Conservation (phyloP, 2,888 invertebrate genomes). For the Drosophila putrida region DNA sequence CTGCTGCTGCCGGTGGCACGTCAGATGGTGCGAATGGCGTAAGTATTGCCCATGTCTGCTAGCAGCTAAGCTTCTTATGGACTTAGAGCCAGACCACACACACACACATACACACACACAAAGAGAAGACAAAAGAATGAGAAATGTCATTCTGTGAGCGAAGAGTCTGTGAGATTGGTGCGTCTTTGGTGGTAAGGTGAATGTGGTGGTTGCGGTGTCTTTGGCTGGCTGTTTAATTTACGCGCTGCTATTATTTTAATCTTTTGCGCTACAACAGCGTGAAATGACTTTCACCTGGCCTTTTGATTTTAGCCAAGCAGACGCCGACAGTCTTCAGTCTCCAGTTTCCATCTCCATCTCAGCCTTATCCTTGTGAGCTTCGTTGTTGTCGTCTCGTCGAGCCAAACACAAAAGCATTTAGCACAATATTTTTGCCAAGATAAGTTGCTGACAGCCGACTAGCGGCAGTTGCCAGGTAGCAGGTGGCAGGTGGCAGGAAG, state of each 20-base stretch:
- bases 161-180: conserved; percentile 57
- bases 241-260: conserved; percentile 83
- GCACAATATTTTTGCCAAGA: conserved; percentile 54
- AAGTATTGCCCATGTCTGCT: conserved; percentile 52
- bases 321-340: background rate
- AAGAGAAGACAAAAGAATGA: conserved; percentile 54
- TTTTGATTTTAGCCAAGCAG: conserved; percentile 25
- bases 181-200: conserved; percentile 1
- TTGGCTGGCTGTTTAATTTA: conserved; percentile 74
- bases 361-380: background rate
- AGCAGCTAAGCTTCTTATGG: conserved; percentile 75
- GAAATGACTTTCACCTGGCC: conserved; percentile 82
- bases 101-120: conserved; percentile 12
- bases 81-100: conserved; percentile 47
- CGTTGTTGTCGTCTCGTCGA: conserved; percentile 25
- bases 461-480: conserved; percentile 48
- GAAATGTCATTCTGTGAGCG: conserved; percentile 14
- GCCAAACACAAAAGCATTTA: conserved; percentile 71
- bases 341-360: conserved; percentile 8
- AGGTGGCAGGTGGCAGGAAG: conserved; percentile 4
- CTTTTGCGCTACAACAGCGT: conserved; percentile 82
- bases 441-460: conserved; percentile 55
- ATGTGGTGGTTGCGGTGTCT: conserved; percentile 3
- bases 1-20: conserved; percentile 26
- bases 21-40: conserved; percentile 60